These are phyloP conservation scores for Ridgeia piscesae DNA, from an alignment of 1,140 invertebrate genomes.

Conservation along the genomic window DNA sequence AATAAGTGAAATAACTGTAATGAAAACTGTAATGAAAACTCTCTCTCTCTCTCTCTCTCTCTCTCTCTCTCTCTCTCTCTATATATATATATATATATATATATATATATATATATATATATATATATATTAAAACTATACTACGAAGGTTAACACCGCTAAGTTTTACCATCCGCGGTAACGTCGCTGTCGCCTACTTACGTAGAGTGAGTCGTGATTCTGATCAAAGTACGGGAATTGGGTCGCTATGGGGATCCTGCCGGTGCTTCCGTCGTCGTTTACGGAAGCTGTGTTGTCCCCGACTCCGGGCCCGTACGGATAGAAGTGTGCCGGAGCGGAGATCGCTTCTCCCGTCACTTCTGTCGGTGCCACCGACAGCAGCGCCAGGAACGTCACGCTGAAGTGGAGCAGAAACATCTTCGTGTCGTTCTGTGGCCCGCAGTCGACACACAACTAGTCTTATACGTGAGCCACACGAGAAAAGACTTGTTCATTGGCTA, in stretches of 20 bases:
- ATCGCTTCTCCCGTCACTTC: neutral
- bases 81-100: neutral
- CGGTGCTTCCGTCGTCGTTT: slow-evolving; percentile 13
- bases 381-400: neutral
- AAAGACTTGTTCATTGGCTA: neutral
- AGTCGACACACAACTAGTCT: neutral
- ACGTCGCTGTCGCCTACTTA: neutral
- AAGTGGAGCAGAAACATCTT: neutral
- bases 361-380: neutral
- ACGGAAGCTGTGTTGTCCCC: slow-evolving; percentile 1
- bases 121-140: neutral
- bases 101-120: neutral
- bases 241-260: neutral
- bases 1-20: too few species aligned
- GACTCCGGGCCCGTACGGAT: neutral
- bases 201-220: slow-evolving; percentile 12
- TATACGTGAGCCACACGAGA: neutral
- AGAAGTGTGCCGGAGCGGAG: neutral
- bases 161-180: neutral
- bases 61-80: too few species aligned
- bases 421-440: neutral
- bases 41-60: too few species aligned
- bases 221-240: neutral
- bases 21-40: too few species aligned
- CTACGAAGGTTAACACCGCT: too few species aligned